phyloP scores from a whole-genome alignment of 1,140 invertebrate genomes.

The Zaprionus ornatus region DNA sequence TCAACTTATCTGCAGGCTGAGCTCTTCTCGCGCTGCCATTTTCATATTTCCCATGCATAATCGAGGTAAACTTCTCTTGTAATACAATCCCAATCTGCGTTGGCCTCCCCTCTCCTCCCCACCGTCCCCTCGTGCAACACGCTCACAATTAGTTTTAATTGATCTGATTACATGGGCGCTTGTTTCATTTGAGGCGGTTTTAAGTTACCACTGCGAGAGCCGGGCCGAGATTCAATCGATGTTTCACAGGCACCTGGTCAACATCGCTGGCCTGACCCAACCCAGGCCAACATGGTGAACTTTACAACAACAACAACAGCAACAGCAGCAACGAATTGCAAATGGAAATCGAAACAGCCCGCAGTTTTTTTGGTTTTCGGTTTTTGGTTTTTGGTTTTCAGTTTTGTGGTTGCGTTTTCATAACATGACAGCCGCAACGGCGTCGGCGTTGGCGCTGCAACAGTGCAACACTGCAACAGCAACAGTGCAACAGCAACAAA shows the following conservation, averaged over 20 bases:
- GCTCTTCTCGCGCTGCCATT: neutral
- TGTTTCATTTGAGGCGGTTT: constrained; percentile 33
- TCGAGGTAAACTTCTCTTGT: neutral
- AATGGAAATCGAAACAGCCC: constrained; percentile 59
- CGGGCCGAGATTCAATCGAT: constrained; percentile 55
- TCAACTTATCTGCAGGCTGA: neutral
- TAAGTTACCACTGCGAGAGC: constrained; percentile 39
- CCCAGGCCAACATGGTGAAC: constrained; percentile 63
- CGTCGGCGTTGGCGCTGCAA: constrained; percentile 3
- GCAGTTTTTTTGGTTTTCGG: constrained; percentile 67
- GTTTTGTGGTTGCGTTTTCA: constrained; percentile 60
- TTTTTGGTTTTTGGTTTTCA: constrained; percentile 26
- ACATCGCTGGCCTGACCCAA: constrained; percentile 65
- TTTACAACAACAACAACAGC: constrained; percentile 40
- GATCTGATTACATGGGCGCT: constrained; percentile 62
- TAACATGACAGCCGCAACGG: constrained; percentile 60
- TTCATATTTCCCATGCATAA: constrained; percentile 4
- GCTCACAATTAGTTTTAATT: constrained; percentile 65
- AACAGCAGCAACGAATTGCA: constrained; percentile 50
- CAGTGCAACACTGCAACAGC: constrained; percentile 5
- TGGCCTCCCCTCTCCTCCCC: neutral
- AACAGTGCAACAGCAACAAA: constrained; percentile 34
- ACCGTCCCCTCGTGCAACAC: neutral
- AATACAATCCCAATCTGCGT: neutral
- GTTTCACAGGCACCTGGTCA: constrained; percentile 72